These are phyloP conservation scores for Eumerus sabulonum DNA, from an alignment of 2,888 invertebrate species.

Conservation along the genomic window DNA sequence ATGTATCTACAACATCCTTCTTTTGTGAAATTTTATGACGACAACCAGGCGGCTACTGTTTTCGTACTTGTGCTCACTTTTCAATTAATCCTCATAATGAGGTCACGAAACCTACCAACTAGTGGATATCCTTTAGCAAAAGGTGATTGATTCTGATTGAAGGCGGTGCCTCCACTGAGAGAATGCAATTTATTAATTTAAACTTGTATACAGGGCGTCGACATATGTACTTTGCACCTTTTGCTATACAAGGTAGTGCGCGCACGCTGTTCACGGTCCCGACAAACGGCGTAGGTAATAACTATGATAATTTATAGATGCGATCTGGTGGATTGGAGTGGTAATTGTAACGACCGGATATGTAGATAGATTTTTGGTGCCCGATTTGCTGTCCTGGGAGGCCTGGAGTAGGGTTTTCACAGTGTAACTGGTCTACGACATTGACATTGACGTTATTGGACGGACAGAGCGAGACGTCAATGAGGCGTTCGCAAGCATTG, in stretches of 20 bases:
- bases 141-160: constrained; percentile 20
- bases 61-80: neutral
- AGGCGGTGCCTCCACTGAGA: constrained; percentile 8
- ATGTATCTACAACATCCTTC: constrained; percentile 2
- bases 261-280: constrained; percentile 6
- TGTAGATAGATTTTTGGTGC: too few relatives aligned
- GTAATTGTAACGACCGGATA: constrained; percentile 22
- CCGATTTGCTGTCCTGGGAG: too few relatives aligned
- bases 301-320: constrained; percentile 54
- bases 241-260: too few relatives aligned
- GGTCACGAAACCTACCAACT: constrained; percentile 1
- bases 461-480: too few relatives aligned
- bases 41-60: constrained; percentile 31
- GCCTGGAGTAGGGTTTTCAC: too few relatives aligned
- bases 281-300: constrained; percentile 36
- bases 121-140: too few relatives aligned
- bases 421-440: too few relatives aligned
- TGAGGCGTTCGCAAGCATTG: too few relatives aligned
- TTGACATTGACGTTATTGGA: too few relatives aligned
- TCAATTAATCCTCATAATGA: constrained; percentile 3
- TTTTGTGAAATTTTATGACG: constrained; percentile 28
- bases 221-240: constrained; percentile 10
- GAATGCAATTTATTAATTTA: constrained; percentile 26
- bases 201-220: constrained; percentile 15
- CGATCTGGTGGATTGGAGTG: constrained; percentile 49